Evolutionary conservation across 2,113 vertebrate genomes (phyloP), one percentile per base, ranked within the genome.

Genomic region (Toxostoma redivivum): DNA sequence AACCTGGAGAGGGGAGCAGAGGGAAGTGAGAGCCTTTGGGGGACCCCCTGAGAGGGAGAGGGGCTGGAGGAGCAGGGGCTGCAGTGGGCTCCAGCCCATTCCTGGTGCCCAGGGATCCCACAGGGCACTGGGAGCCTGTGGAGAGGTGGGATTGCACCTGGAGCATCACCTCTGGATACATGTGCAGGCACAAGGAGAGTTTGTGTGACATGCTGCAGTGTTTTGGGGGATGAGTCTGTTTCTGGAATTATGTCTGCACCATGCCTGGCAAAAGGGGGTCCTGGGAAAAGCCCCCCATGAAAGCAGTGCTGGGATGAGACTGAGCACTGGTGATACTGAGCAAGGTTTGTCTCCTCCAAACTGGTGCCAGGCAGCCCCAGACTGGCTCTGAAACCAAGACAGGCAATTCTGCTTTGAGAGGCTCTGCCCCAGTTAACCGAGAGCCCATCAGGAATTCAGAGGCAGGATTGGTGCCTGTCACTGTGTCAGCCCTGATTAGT

Each of bases 401-500:
- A 2, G 67, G 37, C 37, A 40, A 12, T 30, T 78, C 15, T 54
- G 61, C 82, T 64, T 51, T 44, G 71, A 48, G 70, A 93, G 85
- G 78, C 48, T 79, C 38, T 91, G 89, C 14, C 84, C 80, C 3
- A 9, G 51, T 92, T 92, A 66, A 27, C 58, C 15, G 85, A 67
- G 82, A 7, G 1, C 88, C 86, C 85, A 15, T 60, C 80, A 92
- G 50, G 47, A 64, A 24, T 54, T 87, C 35, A 31, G 83, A 76
- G n/a, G 66, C 69, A 85, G 82, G 81, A 72, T 81, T 30, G 20
- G 66, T 60, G 53, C 94, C 89, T 84, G 94, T 89, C 86, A 28
- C 40, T 5, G 70, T 90, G 92, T 81, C 44, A 40, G 90, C 94
- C 88, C 85, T 48, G 85, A 93, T 96, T 79, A 90, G 83, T 0